A percentile compares a stretch with the other conserved stretches of the same genome.
phyloP scores from a whole-genome alignment of 2,797 vertebrate genomes.

The Lindbergichthys nudifrons region DNA sequence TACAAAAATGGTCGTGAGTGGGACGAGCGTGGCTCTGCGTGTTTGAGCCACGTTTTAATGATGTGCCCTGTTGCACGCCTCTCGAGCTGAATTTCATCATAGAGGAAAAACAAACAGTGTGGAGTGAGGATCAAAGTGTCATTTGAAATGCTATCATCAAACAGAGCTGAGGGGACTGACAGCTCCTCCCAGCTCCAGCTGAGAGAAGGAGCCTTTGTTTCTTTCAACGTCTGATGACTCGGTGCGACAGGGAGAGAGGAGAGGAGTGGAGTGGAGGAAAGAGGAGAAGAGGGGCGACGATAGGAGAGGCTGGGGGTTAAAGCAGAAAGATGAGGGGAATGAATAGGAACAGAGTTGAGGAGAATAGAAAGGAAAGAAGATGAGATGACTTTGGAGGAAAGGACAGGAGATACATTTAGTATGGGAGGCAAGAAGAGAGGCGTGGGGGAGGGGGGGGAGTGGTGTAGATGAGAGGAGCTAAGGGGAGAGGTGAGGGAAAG shows the following conservation, averaged over 20 bases:
- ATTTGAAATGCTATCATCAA: conserved; percentile 83
- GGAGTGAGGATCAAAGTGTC: conserved; percentile 81
- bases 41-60: conserved; percentile 77
- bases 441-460: not conserved
- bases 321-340: not conserved
- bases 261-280: conserved; percentile 9
- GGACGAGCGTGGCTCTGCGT: conserved; percentile 52
- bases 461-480: no score
- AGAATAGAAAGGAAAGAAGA: not conserved
- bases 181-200: conserved; percentile 74
- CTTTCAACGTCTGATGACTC: conserved; percentile 51
- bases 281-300: not conserved
- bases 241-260: conserved; percentile 38
- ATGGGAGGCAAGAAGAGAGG: not conserved
- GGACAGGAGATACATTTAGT: not conserved
- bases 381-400: not conserved
- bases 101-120: conserved; percentile 76
- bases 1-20: conserved; percentile 53
- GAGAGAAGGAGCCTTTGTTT: conserved; percentile 72
- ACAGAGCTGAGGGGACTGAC: conserved; percentile 74
- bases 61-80: conserved; percentile 77
- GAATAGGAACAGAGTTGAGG: no score
- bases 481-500: not conserved
- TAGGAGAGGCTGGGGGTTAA: no score
- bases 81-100: conserved; percentile 81